These are phyloP conservation scores for Fragum fragum DNA, from an alignment of 2,888 invertebrate genomes.

Conservation along the genomic window DNA sequence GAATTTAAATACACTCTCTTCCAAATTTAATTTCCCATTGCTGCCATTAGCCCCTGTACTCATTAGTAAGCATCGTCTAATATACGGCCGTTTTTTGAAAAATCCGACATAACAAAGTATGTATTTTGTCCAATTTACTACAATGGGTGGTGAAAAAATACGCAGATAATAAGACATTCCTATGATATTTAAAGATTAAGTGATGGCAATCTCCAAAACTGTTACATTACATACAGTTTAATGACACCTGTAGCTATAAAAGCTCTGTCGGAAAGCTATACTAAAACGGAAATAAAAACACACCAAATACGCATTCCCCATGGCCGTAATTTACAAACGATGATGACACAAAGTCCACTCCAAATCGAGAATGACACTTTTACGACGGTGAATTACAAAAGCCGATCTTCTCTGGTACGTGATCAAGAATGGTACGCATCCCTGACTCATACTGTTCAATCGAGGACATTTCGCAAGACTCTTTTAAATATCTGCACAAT, in stretches of 20 bases:
- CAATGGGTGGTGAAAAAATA: no score
- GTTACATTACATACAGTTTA: slow-evolving; percentile 62
- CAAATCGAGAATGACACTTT: slow-evolving; percentile 67
- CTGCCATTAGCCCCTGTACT: no score
- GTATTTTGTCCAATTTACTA: no score
- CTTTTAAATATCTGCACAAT: no score
- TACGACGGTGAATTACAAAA: slow-evolving; percentile 34
- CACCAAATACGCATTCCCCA: slow-evolving; percentile 58
- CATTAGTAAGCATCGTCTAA: no score
- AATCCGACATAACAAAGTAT: no score
- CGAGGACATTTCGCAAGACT: no score
- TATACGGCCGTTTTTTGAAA: no score
- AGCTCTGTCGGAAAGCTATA: slow-evolving; percentile 40
- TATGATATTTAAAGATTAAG: neutral
- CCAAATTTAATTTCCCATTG: no score
- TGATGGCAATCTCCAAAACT: slow-evolving; percentile 1
- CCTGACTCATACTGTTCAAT: neutral
- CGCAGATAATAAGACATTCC: neutral
- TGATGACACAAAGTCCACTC: slow-evolving; percentile 64
- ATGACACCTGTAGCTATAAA: slow-evolving; percentile 46
- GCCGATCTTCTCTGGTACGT: slow-evolving; percentile 17
- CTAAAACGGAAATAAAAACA: slow-evolving; percentile 57
- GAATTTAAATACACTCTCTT: no score
- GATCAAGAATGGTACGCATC: slow-evolving; percentile 1
- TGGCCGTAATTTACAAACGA: slow-evolving; percentile 50